Percentiles rank a stretch among this genome's conserved stretches.
Conservation (phyloP, 2,888 invertebrate genomes). For the Palloptera scutellata region DNA sequence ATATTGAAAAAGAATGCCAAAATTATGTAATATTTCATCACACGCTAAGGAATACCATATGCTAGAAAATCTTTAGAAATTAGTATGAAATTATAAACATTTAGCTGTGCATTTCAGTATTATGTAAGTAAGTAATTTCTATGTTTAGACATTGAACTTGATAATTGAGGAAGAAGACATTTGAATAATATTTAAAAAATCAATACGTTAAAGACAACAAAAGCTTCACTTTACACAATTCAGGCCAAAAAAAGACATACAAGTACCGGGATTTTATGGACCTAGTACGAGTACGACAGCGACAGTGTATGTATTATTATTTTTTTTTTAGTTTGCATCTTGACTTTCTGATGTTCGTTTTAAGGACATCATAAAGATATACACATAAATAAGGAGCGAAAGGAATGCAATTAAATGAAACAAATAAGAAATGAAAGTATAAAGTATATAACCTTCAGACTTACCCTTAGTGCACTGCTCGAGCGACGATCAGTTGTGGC, state of each 20-base stretch:
- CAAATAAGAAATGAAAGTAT: constrained; percentile 7
- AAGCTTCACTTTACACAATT: constrained; percentile 52
- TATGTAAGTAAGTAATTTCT: background rate
- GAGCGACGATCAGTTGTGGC: constrained; percentile 64
- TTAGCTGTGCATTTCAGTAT: constrained; percentile 29
- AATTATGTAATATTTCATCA: too few species aligned
- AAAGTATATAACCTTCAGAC: constrained; percentile 40
- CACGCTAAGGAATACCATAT: too few species aligned
- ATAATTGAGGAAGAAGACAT: background rate
- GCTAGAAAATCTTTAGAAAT: too few species aligned
- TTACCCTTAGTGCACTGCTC: constrained; percentile 63
- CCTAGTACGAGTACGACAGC: too few species aligned
- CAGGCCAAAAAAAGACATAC: constrained; percentile 37
- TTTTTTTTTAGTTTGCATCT: background rate
- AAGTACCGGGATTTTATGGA: background rate
- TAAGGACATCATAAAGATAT: background rate
- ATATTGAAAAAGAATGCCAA: too few species aligned
- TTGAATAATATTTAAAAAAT: constrained; percentile 3
- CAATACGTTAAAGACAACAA: constrained; percentile 51
- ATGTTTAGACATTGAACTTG: constrained; percentile 25
- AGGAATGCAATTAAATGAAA: background rate
- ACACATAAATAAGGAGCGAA: constrained; percentile 9
- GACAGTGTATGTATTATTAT: background rate
- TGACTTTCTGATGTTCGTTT: background rate
- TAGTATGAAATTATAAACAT: constrained; percentile 12